Conservation (phyloP, 1,140 invertebrate genomes). For the Fopius arisanus region DNA sequence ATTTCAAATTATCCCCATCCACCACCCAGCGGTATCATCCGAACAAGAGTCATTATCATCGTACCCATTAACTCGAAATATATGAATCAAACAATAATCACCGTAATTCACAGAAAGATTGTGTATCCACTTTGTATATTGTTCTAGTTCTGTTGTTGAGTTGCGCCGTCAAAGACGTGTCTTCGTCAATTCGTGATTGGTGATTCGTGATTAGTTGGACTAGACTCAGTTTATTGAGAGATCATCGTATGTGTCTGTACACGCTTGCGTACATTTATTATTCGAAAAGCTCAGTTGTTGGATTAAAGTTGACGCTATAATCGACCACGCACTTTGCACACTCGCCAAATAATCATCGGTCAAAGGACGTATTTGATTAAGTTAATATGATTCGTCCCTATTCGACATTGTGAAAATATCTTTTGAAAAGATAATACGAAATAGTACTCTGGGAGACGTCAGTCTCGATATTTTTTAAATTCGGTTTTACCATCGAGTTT, state of each 20-base stretch:
- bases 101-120: no score
- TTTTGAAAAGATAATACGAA: not conserved
- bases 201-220: no score
- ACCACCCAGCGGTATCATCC: not conserved
- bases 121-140: no score
- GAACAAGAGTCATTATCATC: not conserved
- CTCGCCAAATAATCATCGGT: not conserved
- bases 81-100: no score
- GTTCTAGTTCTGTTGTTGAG: no score
- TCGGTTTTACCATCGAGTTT: no score
- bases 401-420: not conserved
- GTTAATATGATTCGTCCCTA: not conserved
- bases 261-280: not conserved
- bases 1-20: not conserved
- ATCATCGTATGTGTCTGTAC: not conserved
- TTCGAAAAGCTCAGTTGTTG: not conserved
- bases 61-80: no score
- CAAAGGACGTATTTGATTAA: not conserved
- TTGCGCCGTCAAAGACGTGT: no score
- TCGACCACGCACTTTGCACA: conserved; percentile 10
- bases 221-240: no score
- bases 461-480: no score
- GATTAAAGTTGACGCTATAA: not conserved
- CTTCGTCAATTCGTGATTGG: no score
- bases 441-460: no score